Evolutionary conservation across 2,113 vertebrate species (phyloP).

Genomic region (Notechis scutatus): DNA sequence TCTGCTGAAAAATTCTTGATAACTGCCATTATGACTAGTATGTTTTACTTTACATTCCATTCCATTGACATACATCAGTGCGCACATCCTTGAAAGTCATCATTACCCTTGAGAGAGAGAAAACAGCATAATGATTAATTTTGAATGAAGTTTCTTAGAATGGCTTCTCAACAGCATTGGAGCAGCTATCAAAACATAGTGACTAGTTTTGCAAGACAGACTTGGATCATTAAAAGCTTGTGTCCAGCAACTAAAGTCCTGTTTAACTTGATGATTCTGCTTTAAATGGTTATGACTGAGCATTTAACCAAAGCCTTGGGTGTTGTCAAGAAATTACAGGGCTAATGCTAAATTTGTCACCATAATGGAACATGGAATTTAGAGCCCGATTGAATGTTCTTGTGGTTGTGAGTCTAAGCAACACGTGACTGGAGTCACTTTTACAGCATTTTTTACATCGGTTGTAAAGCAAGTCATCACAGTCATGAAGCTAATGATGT

Average conservation of each 20-base stretch:
- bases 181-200: background rate
- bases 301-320: background rate
- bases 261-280: background rate
- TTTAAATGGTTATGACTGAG: background rate
- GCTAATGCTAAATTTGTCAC: background rate
- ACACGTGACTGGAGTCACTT: background rate
- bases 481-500: background rate
- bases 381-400: background rate
- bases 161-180: conserved; percentile 1
- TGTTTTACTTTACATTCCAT: background rate
- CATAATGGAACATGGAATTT: background rate
- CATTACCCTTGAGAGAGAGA: background rate
- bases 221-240: background rate
- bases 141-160: background rate
- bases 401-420: background rate
- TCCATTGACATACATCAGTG: background rate
- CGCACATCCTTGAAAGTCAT: background rate
- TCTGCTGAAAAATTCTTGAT: background rate
- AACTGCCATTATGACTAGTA: background rate
- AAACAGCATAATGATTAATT: background rate
- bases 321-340: background rate
- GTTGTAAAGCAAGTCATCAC: background rate
- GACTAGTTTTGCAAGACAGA: background rate
- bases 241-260: background rate
- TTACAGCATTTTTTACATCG: background rate